Evolutionary conservation across 2,113 vertebrate species (phyloP).

Genomic region (Athene noctua): DNA sequence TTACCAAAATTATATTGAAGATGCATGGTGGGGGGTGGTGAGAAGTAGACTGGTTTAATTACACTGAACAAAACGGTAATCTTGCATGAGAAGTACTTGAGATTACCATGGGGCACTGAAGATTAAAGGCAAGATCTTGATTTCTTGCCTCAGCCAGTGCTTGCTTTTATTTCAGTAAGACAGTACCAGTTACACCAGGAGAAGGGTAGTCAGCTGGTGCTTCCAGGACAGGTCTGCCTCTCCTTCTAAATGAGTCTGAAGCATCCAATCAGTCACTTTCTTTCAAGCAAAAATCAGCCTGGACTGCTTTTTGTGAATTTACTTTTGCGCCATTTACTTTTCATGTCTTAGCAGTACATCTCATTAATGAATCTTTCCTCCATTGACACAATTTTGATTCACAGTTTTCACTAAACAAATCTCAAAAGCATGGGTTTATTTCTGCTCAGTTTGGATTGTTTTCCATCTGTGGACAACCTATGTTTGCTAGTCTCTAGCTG

Average conservation of each 20-base stretch:
- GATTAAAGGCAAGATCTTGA: background rate
- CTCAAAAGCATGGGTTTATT: background rate
- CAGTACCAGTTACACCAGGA: background rate
- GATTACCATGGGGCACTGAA: background rate
- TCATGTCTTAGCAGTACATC: background rate
- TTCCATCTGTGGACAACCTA: background rate
- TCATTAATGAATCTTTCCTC: conserved; percentile 1
- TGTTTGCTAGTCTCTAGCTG: background rate
- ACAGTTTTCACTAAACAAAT: background rate
- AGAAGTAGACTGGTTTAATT: background rate
- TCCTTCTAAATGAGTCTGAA: background rate
- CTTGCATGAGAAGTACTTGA: background rate
- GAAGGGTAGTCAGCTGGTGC: background rate
- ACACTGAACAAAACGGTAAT: background rate
- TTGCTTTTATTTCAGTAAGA: background rate
- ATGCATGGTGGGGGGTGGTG: background rate
- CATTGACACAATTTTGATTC: background rate
- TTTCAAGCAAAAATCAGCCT: background rate
- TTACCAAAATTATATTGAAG: background rate
- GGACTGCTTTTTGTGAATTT: background rate
- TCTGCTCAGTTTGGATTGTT: background rate
- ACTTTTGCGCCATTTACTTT: background rate
- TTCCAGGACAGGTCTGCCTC: background rate
- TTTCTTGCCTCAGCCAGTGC: background rate
- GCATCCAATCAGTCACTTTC: background rate